Evolutionary conservation across 1,140 invertebrate genomes (phyloP).

Genomic region (Drosophila ohnishii): DNA sequence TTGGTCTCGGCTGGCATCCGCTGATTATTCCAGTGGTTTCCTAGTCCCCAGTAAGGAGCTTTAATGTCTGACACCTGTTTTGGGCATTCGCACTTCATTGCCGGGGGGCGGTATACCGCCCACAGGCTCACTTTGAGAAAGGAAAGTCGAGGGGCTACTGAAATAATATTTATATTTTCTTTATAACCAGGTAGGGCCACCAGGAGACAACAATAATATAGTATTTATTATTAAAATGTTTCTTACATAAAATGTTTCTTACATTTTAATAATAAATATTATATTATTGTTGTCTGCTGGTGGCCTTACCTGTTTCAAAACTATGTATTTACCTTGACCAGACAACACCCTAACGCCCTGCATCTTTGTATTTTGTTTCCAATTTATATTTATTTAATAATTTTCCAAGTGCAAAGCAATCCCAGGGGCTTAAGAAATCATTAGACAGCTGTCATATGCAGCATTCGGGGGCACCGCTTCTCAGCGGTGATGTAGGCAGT

Average conservation of each 20-base stretch:
- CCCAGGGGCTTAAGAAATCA: conserved; percentile 33
- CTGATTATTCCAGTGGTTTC: conserved; percentile 60
- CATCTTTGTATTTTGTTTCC: too few species aligned
- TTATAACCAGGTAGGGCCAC: not conserved
- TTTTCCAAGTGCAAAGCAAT: not conserved
- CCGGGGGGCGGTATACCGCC: not conserved
- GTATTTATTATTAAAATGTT: too few species aligned
- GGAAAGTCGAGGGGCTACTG: too few species aligned
- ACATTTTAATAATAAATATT: not conserved
- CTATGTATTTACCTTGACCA: too few species aligned
- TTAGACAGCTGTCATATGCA: conserved; percentile 61
- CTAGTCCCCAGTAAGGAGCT: conserved; percentile 28
- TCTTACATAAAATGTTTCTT: too few species aligned
- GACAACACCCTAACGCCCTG: too few species aligned
- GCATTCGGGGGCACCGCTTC: conserved; percentile 15
- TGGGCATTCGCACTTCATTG: conserved; percentile 60
- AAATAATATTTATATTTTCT: not conserved
- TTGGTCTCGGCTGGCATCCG: conserved; percentile 30
- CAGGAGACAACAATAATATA: too few species aligned
- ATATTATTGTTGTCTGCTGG: not conserved
- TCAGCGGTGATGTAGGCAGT: not conserved
- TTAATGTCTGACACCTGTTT: conserved; percentile 71
- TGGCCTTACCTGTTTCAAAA: not conserved
- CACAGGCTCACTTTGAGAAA: not conserved
- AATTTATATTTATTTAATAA: too few species aligned